Evolutionary conservation across 1,140 invertebrate genomes (phyloP), one percentile per base, ranked within the genome.

Genomic region (Drosophila fuyamai): DNA sequence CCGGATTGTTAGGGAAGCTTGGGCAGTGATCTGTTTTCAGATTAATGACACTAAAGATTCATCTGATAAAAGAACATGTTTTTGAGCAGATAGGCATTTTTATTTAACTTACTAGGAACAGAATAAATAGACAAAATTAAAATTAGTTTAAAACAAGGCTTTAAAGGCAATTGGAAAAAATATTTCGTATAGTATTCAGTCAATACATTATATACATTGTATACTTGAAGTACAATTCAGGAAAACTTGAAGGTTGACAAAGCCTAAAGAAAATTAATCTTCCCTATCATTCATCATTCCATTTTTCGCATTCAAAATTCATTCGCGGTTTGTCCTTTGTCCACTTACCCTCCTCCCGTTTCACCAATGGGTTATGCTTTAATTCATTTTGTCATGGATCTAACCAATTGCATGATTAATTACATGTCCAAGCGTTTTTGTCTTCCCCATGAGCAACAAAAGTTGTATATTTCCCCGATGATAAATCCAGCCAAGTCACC

Each of bases 371-470:
- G 73, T 13, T 76, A 76, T 76, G 72, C 53, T 46, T 73, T 79
- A 54, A 84, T 84, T 63, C 66, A 14, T 61, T 76, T 84, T 14
- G 75, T 80, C 81, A 84, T 84, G 81, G 72, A 66, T 71, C 76
- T 76, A 51, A 77, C 76, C 81, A 84, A 84, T 84, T 84, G 58
- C 73, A 80, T 84, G 81, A 84, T 84, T 84, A 84, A 84, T 84
- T 84, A 79, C 76, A 63, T 71, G 65, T 71, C 67, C 66, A 65
- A 48, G 50, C 4, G 8, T 16, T 23, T 12, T 48, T 5, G 0
- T 13, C 7, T 8, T 13, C 48, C 48, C 48, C 29, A 5, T 58
- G 23, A 6, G 2, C 27, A 18, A 6, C n/a, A 2, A 4, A 32
- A 44, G 14, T 14, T 38, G 16, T 32, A 16, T n/a, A 27, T 68